Conservation (phyloP, 1,140 invertebrate species). For the Drosophila sulfurigaster region DNA sequence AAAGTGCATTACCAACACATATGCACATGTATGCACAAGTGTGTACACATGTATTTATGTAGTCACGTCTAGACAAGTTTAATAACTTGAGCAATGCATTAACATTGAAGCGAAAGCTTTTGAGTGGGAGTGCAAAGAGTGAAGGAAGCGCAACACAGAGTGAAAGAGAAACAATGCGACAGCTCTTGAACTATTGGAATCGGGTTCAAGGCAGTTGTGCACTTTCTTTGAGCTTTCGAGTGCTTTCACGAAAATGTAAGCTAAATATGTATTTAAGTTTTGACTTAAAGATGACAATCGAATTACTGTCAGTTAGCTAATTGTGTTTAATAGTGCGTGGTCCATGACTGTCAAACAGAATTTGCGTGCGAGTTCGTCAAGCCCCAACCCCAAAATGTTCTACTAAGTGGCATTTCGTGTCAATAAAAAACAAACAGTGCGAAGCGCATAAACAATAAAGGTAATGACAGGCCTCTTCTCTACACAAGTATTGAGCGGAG, state of each 20-base stretch:
- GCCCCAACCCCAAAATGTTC: not conserved
- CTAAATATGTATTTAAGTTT: not conserved
- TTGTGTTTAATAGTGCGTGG: constrained; percentile 24
- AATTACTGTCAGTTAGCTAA: not conserved
- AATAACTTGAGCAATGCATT: constrained; percentile 58
- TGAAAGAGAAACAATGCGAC: constrained; percentile 19
- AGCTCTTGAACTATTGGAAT: constrained; percentile 10
- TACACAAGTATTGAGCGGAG: not conserved
- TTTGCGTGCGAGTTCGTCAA: constrained; percentile 22
- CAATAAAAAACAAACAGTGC: constrained; percentile 34
- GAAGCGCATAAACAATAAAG: constrained; percentile 32
- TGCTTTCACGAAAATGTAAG: not conserved
- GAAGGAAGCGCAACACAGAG: constrained; percentile 20
- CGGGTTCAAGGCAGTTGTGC: constrained; percentile 43
- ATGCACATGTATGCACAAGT: constrained; percentile 1
- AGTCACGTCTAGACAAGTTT: constrained; percentile 55
- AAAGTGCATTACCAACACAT: constrained; percentile 23
- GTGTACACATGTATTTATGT: constrained; percentile 28
- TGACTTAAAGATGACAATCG: not conserved
- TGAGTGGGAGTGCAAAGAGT: constrained; percentile 8
- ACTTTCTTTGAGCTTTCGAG: not conserved
- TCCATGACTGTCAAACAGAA: constrained; percentile 10
- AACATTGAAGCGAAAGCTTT: constrained; percentile 71
- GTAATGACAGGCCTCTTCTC: constrained; percentile 9
- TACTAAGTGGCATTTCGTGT: constrained; percentile 13